Evolutionary conservation across 2,888 invertebrate species (phyloP).

Genomic region (Andrena bucephala): DNA sequence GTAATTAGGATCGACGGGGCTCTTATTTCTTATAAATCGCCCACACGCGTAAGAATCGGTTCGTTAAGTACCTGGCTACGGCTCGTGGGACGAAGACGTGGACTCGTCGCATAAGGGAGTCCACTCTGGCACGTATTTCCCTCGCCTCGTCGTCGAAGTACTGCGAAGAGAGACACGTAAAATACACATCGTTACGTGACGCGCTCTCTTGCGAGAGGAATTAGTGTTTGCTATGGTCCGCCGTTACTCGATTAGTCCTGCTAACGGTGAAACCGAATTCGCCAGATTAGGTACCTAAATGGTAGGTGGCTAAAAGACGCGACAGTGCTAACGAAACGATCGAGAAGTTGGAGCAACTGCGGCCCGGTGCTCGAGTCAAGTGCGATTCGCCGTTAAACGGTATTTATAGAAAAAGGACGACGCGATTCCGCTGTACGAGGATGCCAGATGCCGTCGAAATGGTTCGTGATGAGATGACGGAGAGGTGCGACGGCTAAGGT

Average conservation of each 20-base stretch:
- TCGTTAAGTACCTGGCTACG: conserved; percentile 86
- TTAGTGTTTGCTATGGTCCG: conserved; percentile 20
- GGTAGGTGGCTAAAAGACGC: background rate
- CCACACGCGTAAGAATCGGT: background rate
- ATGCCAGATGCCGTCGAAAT: conserved; percentile 27
- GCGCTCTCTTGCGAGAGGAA: conserved; percentile 2
- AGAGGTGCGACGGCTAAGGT: conserved; percentile 22
- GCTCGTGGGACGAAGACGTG: conserved; percentile 92
- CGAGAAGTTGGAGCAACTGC: too few relatives aligned
- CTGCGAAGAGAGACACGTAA: conserved; percentile 85
- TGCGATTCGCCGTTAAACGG: background rate
- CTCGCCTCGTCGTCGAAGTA: conserved; percentile 93
- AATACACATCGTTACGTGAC: conserved; percentile 22
- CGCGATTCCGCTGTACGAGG: conserved; percentile 43
- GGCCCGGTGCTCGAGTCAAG: background rate
- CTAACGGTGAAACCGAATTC: background rate
- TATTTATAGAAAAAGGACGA: conserved; percentile 16
- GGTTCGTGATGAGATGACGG: conserved; percentile 3
- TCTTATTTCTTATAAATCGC: too few relatives aligned
- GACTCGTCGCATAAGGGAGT: conserved; percentile 90
- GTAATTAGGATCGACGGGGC: too few relatives aligned
- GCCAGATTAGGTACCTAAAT: background rate
- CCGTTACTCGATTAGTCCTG: conserved; percentile 25
- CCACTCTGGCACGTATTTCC: conserved; percentile 92
- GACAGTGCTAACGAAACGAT: too few relatives aligned